Evolutionary conservation across 2,113 vertebrate species (phyloP), one percentile per base, ranked within the genome.

Genomic region (Microtus richardsoni): DNA sequence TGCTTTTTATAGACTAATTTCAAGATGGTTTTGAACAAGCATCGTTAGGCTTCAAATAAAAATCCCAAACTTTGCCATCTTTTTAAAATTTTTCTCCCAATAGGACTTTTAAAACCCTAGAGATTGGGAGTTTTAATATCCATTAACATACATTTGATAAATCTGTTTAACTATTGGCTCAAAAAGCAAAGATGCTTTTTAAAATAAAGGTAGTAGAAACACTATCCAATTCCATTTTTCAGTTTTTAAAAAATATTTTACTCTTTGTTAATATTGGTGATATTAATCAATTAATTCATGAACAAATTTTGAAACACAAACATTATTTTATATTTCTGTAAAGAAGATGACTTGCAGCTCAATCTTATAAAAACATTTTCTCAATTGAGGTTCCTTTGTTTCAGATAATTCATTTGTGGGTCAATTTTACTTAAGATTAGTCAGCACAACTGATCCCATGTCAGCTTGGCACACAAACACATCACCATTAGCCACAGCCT

Each of bases 1-100:
- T 98, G 94, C 97, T 98, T 98, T 98, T 98, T 98, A 97, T 98
- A 98, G 95, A 96, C 54, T 95, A 91, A 41, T 96, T 97, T 96
- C 89, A 97, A 98, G 89, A 97, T 97, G 93, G 85, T 97, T 98
- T 98, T 97, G 80, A 98, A 96, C 77, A 97, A 91, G 68, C 70
- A 95, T 91, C 73, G 71, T 82, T 97, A 83, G 89, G 2, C 95
- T 97, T 96, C 94, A 96, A 97, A 95, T 89, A 96, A 95, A 92
- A 97, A 82, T 79, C 96, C 21, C 49, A 92, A 58, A 88, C 44
- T 90, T 96, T 95, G 88, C 74, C 28, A 93, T 94, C 30, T 52
- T 13, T 68, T 33, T 64, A 97, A 58, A 36, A 93, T 93, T 89
- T 95, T 84, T 96, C 89, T 89, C 64, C 60, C 44, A 91, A 87